These are phyloP conservation scores for Lottia gigantea DNA, from an alignment of 2,888 invertebrate species.

Conservation along the genomic window DNA sequence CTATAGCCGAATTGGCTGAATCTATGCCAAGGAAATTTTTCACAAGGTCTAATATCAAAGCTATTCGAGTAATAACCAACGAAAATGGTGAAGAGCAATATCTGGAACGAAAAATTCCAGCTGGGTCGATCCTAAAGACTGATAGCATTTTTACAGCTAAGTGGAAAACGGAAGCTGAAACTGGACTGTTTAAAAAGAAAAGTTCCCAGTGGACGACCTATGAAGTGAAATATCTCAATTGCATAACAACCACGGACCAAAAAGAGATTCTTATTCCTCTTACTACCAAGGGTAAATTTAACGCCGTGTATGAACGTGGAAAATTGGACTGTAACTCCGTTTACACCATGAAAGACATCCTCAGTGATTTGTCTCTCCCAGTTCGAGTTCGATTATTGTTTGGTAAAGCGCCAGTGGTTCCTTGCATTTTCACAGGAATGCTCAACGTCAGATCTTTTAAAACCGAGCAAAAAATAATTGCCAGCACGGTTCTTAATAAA, in stretches of 20 bases:
- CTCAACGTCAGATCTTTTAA: conserved; percentile 37
- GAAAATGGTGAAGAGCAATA: conserved; percentile 38
- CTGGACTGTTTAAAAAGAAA: conserved; percentile 50
- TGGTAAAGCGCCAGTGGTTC: conserved; percentile 56
- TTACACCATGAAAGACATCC: conserved; percentile 54
- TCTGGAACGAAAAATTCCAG: conserved; percentile 46
- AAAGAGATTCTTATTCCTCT: conserved; percentile 51
- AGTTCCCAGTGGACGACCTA: conserved; percentile 47
- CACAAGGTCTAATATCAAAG: conserved; percentile 47
- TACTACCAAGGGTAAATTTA: conserved; percentile 50
- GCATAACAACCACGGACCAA: conserved; percentile 40
- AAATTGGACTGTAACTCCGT: conserved; percentile 43
- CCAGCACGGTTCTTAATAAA: conserved; percentile 50
- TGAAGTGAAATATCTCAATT: conserved; percentile 55
- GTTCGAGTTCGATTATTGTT: conserved; percentile 55
- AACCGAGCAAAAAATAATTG: conserved; percentile 43
- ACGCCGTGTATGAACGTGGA: conserved; percentile 51
- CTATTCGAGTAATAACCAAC: conserved; percentile 40
- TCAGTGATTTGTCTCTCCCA: conserved; percentile 46
- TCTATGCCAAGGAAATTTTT: conserved; percentile 53
- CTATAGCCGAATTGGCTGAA: conserved; percentile 50
- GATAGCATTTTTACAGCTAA: conserved; percentile 51
- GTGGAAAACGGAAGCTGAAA: conserved; percentile 52
- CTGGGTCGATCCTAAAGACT: conserved; percentile 47
- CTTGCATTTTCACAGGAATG: conserved; percentile 58